phyloP scores from a whole-genome alignment of 2,888 invertebrate genomes.

The Leptura quadrifasciata region DNA sequence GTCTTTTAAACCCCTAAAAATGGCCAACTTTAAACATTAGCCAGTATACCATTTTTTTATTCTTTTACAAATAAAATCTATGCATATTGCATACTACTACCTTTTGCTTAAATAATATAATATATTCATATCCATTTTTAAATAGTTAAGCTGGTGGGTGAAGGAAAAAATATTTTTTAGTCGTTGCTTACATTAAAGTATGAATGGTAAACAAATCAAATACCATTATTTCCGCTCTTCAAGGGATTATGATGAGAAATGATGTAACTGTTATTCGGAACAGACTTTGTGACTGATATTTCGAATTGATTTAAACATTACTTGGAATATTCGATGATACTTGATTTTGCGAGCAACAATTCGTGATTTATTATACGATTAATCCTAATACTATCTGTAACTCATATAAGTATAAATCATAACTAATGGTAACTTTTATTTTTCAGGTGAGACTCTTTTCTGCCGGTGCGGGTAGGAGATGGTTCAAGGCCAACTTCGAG shows the following conservation, averaged over 20 bases:
- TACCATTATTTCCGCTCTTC: background rate
- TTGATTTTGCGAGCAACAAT: background rate
- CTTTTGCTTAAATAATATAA: no score
- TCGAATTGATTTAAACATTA: constrained; percentile 11
- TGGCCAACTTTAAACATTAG: no score
- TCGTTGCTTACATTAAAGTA: no score
- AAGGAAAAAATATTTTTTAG: no score
- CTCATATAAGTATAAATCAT: background rate
- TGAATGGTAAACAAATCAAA: no score
- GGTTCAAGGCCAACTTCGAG: background rate
- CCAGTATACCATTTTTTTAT: no score
- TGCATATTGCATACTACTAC: no score
- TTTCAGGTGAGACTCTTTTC: constrained; percentile 27
- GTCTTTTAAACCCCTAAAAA: no score
- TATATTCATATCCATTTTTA: no score
- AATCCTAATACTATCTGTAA: background rate
- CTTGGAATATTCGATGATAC: constrained; percentile 1
- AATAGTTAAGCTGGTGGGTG: no score
- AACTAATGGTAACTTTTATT: background rate
- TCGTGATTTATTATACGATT: constrained; percentile 11
- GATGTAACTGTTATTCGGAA: background rate
- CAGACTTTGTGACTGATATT: background rate
- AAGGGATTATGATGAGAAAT: background rate
- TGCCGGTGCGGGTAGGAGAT: background rate
- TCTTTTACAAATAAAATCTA: no score